phyloP scores from a whole-genome alignment of 2,797 vertebrate genomes.

The Buceros bicornis region DNA sequence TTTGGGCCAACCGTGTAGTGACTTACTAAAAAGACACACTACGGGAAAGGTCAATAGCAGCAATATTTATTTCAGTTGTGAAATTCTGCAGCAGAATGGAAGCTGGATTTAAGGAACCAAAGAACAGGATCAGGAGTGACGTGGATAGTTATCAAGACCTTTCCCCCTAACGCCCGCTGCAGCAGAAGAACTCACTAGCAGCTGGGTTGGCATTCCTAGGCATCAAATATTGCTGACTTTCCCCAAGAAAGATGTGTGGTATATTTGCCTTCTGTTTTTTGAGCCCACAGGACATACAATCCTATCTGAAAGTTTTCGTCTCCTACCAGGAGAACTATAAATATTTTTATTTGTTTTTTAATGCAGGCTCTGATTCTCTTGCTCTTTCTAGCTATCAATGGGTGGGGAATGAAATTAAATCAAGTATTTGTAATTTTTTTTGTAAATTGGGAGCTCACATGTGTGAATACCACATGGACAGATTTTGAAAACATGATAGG shows the following conservation, averaged over 20 bases:
- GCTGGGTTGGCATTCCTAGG: neutral
- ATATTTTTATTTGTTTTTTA: neutral
- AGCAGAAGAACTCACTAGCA: neutral
- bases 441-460: neutral
- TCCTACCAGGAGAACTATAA: neutral
- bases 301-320: neutral
- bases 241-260: neutral
- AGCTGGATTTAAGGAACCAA: neutral
- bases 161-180: accelerated
- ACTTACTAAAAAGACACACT: neutral
- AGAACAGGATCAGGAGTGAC: neutral
- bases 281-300: neutral
- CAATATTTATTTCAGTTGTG: neutral
- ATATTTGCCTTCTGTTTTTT: neutral
- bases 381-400: neutral
- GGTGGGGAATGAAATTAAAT: neutral
- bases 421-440: neutral
- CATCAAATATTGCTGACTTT: neutral
- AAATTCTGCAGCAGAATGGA: neutral
- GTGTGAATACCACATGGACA: neutral
- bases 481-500: neutral
- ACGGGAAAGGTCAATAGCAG: neutral
- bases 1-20: neutral
- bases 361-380: neutral
- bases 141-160: neutral